Base-by-base conservation (phyloP, 1,140 invertebrate species). In the Matsumurasca onukii region DNA sequence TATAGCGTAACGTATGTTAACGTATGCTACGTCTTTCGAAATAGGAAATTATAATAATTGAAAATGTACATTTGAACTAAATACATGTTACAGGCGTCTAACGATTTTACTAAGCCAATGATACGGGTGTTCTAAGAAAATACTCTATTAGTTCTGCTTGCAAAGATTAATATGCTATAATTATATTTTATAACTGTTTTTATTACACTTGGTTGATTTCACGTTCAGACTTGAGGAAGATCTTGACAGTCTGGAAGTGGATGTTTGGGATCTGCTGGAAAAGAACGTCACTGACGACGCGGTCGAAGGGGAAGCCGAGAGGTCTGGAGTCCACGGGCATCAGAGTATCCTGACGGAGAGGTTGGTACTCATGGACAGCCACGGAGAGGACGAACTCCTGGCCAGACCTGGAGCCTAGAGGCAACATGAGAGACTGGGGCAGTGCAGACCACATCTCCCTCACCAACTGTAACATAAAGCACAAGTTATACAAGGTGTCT, bases 301-400 rank as follows among this genome's bases (percentile, higher is more conserved):
- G 63, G 59, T 74, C 71, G 64, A 74, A 74, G n/a, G 73, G 73
- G 62, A 69, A 74, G 17, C 68, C 69, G 24, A 52, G 20, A 0
- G 73, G 64, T 31, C 66, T 48, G 45, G 48, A 31, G 49, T 73
- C 72, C 27, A 66, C 51, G 24, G 69, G 61, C 51, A 69, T 61
- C 27, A 15, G 15, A 17, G 15, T 62, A 3, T 20, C 52, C 25
- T 17, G 25, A 52, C 3, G 49, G 49, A 13, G 34, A 62, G 55
- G 34, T 5, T 85, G 84, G 70, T 29, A 3, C 3, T 31, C 12
- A n/a, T 80, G 81, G 1, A 89, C 80, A 27, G 83, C 78, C 13
- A 87, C 82, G 73, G 85, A 86, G 0, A 89, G 68, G 69, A 85
- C 78, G 75, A 85, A 84, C 9, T 82, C 78, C 79, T 88, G 82